These are phyloP conservation scores for Chromis chromis DNA, from an alignment of 2,797 vertebrate species.

Conservation along the genomic window DNA sequence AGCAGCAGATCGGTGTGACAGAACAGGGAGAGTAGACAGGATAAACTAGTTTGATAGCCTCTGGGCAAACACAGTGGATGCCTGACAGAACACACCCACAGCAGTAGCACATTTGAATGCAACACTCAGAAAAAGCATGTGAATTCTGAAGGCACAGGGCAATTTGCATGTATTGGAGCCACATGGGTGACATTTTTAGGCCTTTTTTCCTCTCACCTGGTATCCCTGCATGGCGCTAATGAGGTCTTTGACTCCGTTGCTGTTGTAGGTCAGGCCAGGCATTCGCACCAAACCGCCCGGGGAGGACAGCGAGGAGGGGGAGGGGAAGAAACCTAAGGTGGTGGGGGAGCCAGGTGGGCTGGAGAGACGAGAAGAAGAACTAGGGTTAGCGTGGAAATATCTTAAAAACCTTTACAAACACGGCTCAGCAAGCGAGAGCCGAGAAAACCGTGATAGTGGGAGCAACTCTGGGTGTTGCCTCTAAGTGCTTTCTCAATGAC, in stretches of 20 bases:
- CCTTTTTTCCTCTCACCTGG: constrained; percentile 84
- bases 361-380: constrained; percentile 16
- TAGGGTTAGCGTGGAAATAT: constrained; percentile 16
- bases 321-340: constrained; percentile 90
- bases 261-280: constrained; percentile 92
- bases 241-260: constrained; percentile 93
- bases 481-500: constrained; percentile 34
- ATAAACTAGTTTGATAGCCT: constrained; percentile 84
- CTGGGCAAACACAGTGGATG: constrained; percentile 73
- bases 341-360: constrained; percentile 97
- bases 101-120: constrained; percentile 62
- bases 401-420: constrained; percentile 25
- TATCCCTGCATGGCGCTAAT: constrained; percentile 94
- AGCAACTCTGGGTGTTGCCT: constrained; percentile 34
- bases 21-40: constrained; percentile 80
- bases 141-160: constrained; percentile 24
- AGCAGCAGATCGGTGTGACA: constrained; percentile 64
- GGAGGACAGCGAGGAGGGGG: constrained; percentile 85
- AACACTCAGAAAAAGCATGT: constrained; percentile 48
- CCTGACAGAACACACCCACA: constrained; percentile 79
- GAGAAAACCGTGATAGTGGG: background rate
- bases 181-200: background rate
- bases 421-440: background rate
- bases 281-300: constrained; percentile 88
- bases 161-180: background rate